A percentile compares a stretch with the other conserved stretches of the same genome.
Conservation (phyloP, 1,140 invertebrate species). For the Megathymus violae region DNA sequence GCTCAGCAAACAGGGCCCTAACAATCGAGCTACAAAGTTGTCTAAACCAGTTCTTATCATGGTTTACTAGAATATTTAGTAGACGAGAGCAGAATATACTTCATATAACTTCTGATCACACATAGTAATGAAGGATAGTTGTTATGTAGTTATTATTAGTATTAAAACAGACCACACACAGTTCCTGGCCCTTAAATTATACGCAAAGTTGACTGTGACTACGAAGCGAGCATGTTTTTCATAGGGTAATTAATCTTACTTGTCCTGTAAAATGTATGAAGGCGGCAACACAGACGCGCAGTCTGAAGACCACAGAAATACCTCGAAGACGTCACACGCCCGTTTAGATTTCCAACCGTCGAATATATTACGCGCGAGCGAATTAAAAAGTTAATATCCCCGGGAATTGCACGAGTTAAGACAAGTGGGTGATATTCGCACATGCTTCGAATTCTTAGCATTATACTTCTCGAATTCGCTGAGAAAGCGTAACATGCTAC, state of each 20-base stretch:
- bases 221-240: slow-evolving; percentile 1
- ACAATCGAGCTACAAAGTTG: too few species aligned
- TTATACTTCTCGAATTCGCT: not conserved
- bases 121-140: too few species aligned
- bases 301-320: slow-evolving; percentile 50
- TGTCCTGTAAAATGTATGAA: slow-evolving; percentile 15
- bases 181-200: not conserved
- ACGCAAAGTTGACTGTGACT: not conserved
- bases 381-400: slow-evolving; percentile 36
- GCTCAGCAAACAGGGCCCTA: too few species aligned
- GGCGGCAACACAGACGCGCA: slow-evolving; percentile 37
- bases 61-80: too few species aligned
- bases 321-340: slow-evolving; percentile 53
- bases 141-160: too few species aligned
- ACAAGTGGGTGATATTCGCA: slow-evolving; percentile 5
- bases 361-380: slow-evolving; percentile 44
- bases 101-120: too few species aligned
- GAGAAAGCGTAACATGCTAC: not conserved
- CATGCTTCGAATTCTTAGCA: not conserved
- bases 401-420: slow-evolving; percentile 5
- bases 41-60: too few species aligned
- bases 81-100: too few species aligned
- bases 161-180: too few species aligned
- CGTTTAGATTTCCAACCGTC: slow-evolving; percentile 51
- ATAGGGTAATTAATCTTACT: slow-evolving; percentile 1